Base-by-base conservation (phyloP, 1,140 invertebrate genomes). In the Gonioctena quinquepunctata region DNA sequence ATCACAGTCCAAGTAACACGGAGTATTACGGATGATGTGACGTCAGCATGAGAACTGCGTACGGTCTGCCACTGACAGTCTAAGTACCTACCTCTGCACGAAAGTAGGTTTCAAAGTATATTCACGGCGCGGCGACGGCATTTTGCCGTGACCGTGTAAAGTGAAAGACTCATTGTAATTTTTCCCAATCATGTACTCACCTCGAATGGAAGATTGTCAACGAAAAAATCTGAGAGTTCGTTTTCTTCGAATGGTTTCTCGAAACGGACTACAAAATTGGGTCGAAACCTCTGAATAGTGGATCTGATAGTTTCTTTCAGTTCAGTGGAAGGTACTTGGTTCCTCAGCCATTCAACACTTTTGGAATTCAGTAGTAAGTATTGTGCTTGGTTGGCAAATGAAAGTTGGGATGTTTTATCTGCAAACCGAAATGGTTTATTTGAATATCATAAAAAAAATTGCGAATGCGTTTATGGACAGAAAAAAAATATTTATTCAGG, bases 301-400 rank as follows among this genome's bases (percentile, higher is more conserved):
- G 88, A 85, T 19, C 88, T 84, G 22, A 88, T 78, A 52, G 85
- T 72, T 68, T 88, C 86, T 19, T 81, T 80, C 56, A 85, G 83
- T 70, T 84, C 73, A 65, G 89, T 83, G 52, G 86, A 84, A 28
- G 83, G 73, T 50, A 93, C 87, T 83, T 88, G 88, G 27, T 87
- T 83, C 49, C 84, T 83, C 48, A 94, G 85, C 88, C 90, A 92
- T 71, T 86, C 79, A 3, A 95, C 88, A 74, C 94, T 96, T 8
- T 89, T 86, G 73, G 87, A 84, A 80, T 92, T 95, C 13, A 97
- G 86, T 19, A 97, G 80, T 33, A 98, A 86, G 84, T 91, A 97
- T 81, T 97, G 95, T 0, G 93, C 94, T 86, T 96, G 90, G 84
- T 96, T 97, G 3, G 91, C 89, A 67, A 97, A 86, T 0, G 93